Conservation (phyloP, 2,888 invertebrate species). For the Epistrophe eligans region DNA sequence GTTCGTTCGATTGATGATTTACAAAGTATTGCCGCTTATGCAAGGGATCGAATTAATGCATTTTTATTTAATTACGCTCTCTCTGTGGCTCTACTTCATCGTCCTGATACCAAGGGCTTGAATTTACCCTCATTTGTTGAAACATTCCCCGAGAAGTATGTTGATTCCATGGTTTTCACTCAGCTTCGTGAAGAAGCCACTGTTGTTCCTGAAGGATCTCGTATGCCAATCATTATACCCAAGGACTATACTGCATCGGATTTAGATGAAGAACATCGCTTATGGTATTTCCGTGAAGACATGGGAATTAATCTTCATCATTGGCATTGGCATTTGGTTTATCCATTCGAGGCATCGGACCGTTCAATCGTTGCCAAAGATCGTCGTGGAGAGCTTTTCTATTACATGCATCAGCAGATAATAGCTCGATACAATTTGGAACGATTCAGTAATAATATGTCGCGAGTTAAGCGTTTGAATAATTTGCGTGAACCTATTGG, state of each 20-base stretch:
- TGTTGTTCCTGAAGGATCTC: conserved; percentile 86
- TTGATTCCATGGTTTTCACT: conserved; percentile 85
- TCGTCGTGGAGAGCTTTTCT: conserved; percentile 89
- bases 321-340: conserved; percentile 86
- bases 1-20: conserved; percentile 89
- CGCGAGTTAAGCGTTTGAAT: conserved; percentile 86
- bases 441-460: conserved; percentile 88
- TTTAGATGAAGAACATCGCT: conserved; percentile 90
- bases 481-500: conserved; percentile 88
- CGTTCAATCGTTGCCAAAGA: conserved; percentile 85
- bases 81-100: conserved; percentile 89
- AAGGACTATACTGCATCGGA: conserved; percentile 89
- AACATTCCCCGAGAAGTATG: conserved; percentile 87
- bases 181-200: conserved; percentile 85
- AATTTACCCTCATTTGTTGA: conserved; percentile 86
- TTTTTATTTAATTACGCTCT: conserved; percentile 90
- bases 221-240: conserved; percentile 86
- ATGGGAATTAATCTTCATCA: conserved; percentile 84
- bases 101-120: conserved; percentile 85
- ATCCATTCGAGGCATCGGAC: conserved; percentile 88
- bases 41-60: conserved; percentile 89
- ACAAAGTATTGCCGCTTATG: conserved; percentile 87
- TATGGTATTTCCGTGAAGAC: conserved; percentile 87
- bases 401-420: conserved; percentile 89
- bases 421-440: conserved; percentile 88